A percentile compares a stretch with the other conserved stretches of the same genome.
Evolutionary conservation across 2,888 invertebrate species (phyloP).

Genomic region (Helleia helle): DNA sequence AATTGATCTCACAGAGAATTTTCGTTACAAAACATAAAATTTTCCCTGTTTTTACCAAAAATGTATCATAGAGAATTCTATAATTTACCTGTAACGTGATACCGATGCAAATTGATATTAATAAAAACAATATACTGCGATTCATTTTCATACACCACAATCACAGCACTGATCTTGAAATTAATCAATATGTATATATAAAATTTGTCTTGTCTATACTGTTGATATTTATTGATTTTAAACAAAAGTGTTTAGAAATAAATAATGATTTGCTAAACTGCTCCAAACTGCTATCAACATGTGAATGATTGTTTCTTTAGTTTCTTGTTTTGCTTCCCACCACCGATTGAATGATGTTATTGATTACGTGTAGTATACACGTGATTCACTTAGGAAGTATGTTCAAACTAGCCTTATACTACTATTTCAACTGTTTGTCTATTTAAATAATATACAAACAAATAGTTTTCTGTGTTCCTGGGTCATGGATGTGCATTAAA

Average conservation of each 20-base stretch:
- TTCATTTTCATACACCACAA: constrained; percentile 41
- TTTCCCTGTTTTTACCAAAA: too few relatives aligned
- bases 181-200: too few relatives aligned
- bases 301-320: constrained; percentile 29
- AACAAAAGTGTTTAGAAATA: background rate
- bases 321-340: constrained; percentile 40
- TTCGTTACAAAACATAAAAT: too few relatives aligned
- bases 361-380: constrained; percentile 37
- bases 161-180: constrained; percentile 13
- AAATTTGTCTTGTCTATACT: background rate
- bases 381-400: too few relatives aligned
- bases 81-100: constrained; percentile 44
- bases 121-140: constrained; percentile 40
- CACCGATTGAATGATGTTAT: constrained; percentile 36
- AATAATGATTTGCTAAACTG: background rate
- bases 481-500: too few relatives aligned
- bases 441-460: too few relatives aligned
- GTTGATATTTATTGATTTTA: background rate
- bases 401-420: too few relatives aligned
- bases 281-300: constrained; percentile 28
- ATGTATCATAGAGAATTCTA: too few relatives aligned
- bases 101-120: constrained; percentile 38
- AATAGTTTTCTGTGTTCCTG: too few relatives aligned
- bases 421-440: too few relatives aligned
- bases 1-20: too few relatives aligned